Conservation (phyloP, 2,888 invertebrate species). For the Pasiphila rectangulata region DNA sequence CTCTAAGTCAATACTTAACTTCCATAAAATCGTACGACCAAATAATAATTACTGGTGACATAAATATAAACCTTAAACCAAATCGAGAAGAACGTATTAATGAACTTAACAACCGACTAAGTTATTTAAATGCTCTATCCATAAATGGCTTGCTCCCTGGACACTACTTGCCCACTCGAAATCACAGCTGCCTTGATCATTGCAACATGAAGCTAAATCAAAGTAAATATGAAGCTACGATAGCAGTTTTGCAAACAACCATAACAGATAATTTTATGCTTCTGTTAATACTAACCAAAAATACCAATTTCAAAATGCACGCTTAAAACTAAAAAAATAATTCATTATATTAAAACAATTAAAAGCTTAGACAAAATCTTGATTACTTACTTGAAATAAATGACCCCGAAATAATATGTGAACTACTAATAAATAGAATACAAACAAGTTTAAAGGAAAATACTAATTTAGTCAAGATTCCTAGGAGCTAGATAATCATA, state of each 20-base stretch:
- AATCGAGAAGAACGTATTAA: not conserved
- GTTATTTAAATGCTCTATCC: not conserved
- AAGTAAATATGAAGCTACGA: not conserved
- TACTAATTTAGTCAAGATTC: too few species aligned
- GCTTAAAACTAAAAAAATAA: too few species aligned
- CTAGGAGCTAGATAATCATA: too few species aligned
- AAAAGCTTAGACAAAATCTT: too few species aligned
- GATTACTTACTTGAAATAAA: too few species aligned
- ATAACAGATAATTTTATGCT: not conserved
- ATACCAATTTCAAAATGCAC: too few species aligned
- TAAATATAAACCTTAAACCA: not conserved
- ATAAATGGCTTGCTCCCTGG: not conserved
- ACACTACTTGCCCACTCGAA: not conserved
- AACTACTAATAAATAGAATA: too few species aligned
- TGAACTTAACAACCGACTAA: not conserved
- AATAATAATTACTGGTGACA: not conserved
- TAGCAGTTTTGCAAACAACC: not conserved
- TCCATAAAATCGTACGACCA: not conserved
- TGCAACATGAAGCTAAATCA: not conserved
- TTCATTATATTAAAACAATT: too few species aligned
- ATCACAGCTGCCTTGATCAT: not conserved
- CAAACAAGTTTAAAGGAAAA: too few species aligned
- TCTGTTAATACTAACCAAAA: not conserved
- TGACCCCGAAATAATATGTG: too few species aligned
- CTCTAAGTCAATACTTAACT: not conserved